phyloP scores from a whole-genome alignment of 2,113 vertebrate species.

The Sturnus vulgaris region DNA sequence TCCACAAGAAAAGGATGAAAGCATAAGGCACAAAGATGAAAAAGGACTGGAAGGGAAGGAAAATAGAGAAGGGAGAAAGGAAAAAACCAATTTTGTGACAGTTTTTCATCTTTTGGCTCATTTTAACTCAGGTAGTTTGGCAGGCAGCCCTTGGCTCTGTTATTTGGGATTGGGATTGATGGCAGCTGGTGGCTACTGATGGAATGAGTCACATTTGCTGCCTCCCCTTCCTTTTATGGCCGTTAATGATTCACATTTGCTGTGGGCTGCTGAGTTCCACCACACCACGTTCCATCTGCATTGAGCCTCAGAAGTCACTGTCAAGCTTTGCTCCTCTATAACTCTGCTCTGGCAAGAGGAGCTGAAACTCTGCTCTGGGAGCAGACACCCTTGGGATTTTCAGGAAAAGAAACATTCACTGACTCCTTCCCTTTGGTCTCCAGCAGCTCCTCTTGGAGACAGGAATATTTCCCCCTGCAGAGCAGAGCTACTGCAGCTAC shows the following conservation, averaged over 20 bases:
- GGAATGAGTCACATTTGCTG: constrained; percentile 49
- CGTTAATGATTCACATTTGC: constrained; percentile 46
- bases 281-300: constrained; percentile 40
- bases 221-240: constrained; percentile 41
- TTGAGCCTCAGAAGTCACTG: constrained; percentile 31
- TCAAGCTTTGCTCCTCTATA: neutral
- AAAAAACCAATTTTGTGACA: neutral
- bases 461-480: neutral
- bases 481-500: neutral
- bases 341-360: neutral
- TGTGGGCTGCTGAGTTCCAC: constrained; percentile 40
- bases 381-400: neutral
- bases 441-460: neutral
- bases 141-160: constrained; percentile 3
- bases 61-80: neutral
- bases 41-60: neutral
- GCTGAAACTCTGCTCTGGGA: neutral
- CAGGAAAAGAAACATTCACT: neutral
- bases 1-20: neutral
- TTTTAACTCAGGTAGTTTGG: constrained; percentile 39
- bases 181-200: constrained; percentile 53
- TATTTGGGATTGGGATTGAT: constrained; percentile 30
- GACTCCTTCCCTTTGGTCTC: neutral
- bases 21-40: neutral
- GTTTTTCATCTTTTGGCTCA: neutral